Base-by-base conservation (phyloP, 2,888 invertebrate genomes). In the Drosophila quinaria region DNA sequence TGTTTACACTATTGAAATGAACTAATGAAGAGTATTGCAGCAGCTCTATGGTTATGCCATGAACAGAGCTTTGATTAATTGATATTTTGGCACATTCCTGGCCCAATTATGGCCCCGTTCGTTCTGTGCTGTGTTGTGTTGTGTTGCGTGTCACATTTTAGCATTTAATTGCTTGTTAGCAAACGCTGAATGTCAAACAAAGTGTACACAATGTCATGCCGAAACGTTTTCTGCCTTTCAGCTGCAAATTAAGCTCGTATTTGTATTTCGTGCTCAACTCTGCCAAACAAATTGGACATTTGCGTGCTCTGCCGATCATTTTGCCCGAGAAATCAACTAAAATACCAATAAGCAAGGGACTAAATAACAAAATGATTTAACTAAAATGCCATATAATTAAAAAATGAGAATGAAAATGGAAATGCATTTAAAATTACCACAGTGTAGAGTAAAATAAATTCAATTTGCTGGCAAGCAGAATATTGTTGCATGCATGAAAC, bases 241-340 rank as follows among this genome's bases (percentile, higher is more conserved):
- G 65, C 81, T 76, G 71, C 78, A 83, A 85, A 85, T 85, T 78
- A 80, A 85, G 85, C 80, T 67, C 68, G 66, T 77, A 78, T 82
- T 82, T 76, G 70, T 69, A 63, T 59, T 73, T 85, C 74, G 74
- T 82, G 82, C 73, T 76, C 63, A 54, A 46, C 31, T 22, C 69
- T 73, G 70, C 62, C 78, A 71, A 86, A 85, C 85, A 87, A 86
- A 86, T 87, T 87, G 74, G 83, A 69, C 60, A 70, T 80, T 86
- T 81, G 85, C 87, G 85, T 86, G 85, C 71, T 44, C 22, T 31
- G 4, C 9, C 37, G 46, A 62, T 55, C 55, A 55, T 33, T 55
- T 19, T 41, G 33, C 10, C 5, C 47, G 15, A 46, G 15, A 11
- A 37, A 37, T 15, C 33, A 56, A 47, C 55, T 39, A 41, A 63